These are phyloP conservation scores for Craterocephalus amniculus DNA, from an alignment of 2,797 vertebrate species.

Conservation along the genomic window DNA sequence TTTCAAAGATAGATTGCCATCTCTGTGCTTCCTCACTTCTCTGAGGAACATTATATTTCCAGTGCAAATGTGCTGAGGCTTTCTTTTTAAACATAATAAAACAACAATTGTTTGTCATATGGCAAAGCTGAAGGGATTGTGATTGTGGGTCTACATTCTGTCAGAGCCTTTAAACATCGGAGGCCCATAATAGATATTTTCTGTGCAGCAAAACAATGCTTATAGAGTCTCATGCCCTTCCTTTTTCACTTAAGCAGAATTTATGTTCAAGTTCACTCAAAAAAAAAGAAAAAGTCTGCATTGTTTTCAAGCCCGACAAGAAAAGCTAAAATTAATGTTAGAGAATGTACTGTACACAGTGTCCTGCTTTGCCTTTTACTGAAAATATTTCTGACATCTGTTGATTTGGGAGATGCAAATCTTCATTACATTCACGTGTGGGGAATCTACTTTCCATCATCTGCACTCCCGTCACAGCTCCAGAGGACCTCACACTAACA, in stretches of 20 bases:
- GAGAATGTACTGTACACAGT: background rate
- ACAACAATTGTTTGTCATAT: slow-evolving; percentile 55
- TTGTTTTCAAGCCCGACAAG: slow-evolving; percentile 1
- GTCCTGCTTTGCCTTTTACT: background rate
- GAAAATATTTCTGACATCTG: slow-evolving; percentile 32
- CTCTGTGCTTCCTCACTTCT: slow-evolving; percentile 25
- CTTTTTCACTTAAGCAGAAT: slow-evolving; percentile 11
- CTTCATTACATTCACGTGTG: slow-evolving; percentile 44
- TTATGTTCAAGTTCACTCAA: slow-evolving; percentile 28
- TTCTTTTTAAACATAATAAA: slow-evolving; percentile 7
- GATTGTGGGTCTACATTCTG: slow-evolving; percentile 10
- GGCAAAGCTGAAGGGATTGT: slow-evolving; percentile 58
- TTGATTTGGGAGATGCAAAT: slow-evolving; percentile 13
- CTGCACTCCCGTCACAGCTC: slow-evolving; percentile 53
- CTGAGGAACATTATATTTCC: slow-evolving; percentile 46
- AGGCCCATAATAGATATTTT: slow-evolving; percentile 16
- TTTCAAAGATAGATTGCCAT: slow-evolving; percentile 64
- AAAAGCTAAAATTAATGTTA: slow-evolving; percentile 5
- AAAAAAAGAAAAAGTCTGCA: background rate
- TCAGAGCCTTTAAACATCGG: slow-evolving; percentile 35
- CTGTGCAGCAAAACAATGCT: slow-evolving; percentile 1
- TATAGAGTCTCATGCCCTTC: background rate
- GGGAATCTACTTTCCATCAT: slow-evolving; percentile 52
- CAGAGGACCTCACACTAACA: slow-evolving; percentile 62
- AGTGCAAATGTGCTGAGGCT: slow-evolving; percentile 31